Evolutionary conservation across 2,113 vertebrate genomes (phyloP).

Genomic region (Rhinopomastus cyanomelas): DNA sequence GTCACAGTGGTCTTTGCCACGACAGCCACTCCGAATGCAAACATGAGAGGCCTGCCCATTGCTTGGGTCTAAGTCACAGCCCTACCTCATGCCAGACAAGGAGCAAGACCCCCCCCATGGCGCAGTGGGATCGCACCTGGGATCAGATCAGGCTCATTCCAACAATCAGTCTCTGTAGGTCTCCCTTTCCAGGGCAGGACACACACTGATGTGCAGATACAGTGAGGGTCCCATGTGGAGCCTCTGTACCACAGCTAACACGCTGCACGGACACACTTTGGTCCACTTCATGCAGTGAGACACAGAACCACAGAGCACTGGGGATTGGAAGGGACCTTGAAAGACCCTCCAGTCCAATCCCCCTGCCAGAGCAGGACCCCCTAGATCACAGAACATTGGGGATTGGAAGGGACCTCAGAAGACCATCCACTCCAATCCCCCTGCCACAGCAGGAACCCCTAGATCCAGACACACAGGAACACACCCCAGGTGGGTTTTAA

Average conservation of each 20-base stretch:
- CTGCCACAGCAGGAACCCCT: too few species aligned
- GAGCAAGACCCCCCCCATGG: background rate
- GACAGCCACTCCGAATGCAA: background rate
- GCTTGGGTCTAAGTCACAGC: background rate
- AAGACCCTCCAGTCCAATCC: too few species aligned
- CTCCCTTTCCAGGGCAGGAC: background rate
- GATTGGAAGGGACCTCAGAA: too few species aligned
- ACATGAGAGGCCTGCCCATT: background rate
- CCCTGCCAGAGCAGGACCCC: too few species aligned
- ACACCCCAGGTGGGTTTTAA: too few species aligned
- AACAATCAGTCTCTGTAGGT: background rate
- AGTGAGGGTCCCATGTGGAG: background rate
- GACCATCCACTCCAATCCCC: too few species aligned
- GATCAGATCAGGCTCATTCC: background rate
- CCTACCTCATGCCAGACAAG: background rate
- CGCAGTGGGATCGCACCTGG: background rate
- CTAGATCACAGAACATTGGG: too few species aligned
- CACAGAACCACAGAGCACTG: too few species aligned
- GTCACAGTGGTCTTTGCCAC: background rate
- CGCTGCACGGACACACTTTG: background rate
- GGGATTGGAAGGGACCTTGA: too few species aligned
- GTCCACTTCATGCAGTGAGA: background rate
- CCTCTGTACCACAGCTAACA: rapidly evolving
- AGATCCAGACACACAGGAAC: too few species aligned
- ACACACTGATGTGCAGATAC: background rate